These are phyloP conservation scores for Sphaeridia pumilis DNA, from an alignment of 2,888 invertebrate genomes.

Conservation along the genomic window DNA sequence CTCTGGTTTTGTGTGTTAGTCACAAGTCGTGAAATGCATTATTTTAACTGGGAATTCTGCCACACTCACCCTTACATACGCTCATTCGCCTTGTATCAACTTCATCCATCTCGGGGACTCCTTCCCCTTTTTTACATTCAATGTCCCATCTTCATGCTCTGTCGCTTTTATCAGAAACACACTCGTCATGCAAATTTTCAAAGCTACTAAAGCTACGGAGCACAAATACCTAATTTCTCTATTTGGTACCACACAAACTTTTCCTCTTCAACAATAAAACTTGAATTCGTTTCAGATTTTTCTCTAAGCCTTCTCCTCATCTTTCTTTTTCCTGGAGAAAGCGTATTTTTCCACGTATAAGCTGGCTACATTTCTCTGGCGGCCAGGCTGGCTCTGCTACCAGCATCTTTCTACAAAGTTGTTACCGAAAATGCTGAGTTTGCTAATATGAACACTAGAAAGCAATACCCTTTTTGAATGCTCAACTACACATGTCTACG, in stretches of 20 bases:
- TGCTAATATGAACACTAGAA: too few relatives aligned
- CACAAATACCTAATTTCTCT: constrained; percentile 1
- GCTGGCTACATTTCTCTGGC: too few relatives aligned
- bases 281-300: background rate
- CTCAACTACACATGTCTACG: too few relatives aligned
- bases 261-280: background rate
- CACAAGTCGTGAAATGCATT: too few relatives aligned
- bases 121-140: background rate
- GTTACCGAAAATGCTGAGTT: too few relatives aligned
- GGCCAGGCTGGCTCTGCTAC: too few relatives aligned
- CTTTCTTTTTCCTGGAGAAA: too few relatives aligned
- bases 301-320: background rate
- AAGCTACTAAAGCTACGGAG: background rate
- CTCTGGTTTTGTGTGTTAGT: too few relatives aligned
- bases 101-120: background rate
- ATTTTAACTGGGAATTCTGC: background rate
- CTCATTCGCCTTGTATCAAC: background rate
- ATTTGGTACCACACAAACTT: background rate
- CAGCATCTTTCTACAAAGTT: too few relatives aligned
- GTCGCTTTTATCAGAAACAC: background rate
- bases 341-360: too few relatives aligned
- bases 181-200: background rate
- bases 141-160: constrained; percentile 1
- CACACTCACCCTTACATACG: background rate
- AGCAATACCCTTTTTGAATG: too few relatives aligned